Evolutionary conservation across 1,140 invertebrate genomes (phyloP).

Genomic region (Sycophila sp.): DNA sequence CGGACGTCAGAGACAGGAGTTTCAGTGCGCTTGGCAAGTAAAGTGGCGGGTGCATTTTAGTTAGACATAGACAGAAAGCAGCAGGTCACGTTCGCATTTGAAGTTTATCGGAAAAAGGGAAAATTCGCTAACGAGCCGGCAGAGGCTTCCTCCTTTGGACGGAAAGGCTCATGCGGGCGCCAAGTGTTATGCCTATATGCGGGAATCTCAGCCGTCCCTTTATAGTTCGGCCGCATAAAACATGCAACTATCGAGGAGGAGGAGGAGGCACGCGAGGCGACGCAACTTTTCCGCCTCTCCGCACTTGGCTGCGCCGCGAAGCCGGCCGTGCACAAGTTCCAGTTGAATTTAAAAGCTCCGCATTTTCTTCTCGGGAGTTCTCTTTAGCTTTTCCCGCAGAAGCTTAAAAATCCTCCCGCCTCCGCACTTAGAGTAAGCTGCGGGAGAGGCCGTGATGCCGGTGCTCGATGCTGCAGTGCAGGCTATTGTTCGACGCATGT

Average conservation of each 20-base stretch:
- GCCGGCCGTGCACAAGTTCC: not conserved
- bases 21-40: not conserved
- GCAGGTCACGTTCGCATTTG: too few relatives aligned
- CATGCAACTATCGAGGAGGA: not conserved
- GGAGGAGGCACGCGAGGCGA: too few relatives aligned
- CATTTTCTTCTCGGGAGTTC: not conserved
- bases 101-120: too few relatives aligned
- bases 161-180: not conserved
- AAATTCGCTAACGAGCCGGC: too few relatives aligned
- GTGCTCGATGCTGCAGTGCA: not conserved
- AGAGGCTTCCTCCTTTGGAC: not conserved
- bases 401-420: conserved; percentile 1
- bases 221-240: too few relatives aligned
- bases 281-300: too few relatives aligned
- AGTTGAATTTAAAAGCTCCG: conserved; percentile 15
- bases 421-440: conserved; percentile 12
- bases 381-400: not conserved
- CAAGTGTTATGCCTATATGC: too few relatives aligned
- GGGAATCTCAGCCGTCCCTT: too few relatives aligned
- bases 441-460: not conserved
- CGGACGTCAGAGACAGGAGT: not conserved
- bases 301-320: too few relatives aligned
- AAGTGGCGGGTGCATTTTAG: conserved; percentile 20
- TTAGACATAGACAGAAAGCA: not conserved
- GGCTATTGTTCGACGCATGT: conserved; percentile 1